phyloP scores from a whole-genome alignment of 2,113 vertebrate species.

The Leucopsar rothschildi region DNA sequence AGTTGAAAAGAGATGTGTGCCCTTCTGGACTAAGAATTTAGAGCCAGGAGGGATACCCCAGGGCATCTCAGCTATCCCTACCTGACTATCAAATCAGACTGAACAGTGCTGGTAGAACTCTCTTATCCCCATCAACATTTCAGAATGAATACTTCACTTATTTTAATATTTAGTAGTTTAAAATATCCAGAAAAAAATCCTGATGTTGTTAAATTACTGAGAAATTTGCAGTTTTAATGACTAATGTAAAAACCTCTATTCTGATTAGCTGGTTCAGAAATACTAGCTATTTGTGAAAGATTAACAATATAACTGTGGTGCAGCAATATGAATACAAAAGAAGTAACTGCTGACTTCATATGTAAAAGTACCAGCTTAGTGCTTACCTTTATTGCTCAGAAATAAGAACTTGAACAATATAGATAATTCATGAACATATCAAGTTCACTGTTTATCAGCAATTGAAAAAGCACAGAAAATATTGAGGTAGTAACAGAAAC shows the following conservation, averaged over 20 bases:
- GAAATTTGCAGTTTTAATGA: neutral
- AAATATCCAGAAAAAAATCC: neutral
- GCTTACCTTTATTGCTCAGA: neutral
- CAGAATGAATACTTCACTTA: neutral
- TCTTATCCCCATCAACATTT: neutral
- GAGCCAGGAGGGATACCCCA: neutral
- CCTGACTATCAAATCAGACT: neutral
- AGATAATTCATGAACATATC: neutral
- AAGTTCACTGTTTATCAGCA: neutral
- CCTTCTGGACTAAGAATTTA: neutral
- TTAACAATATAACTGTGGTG: neutral
- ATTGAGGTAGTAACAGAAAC: neutral
- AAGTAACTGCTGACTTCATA: neutral
- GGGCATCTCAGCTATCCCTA: neutral
- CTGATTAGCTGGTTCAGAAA: neutral
- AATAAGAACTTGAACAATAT: neutral
- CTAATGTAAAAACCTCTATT: neutral
- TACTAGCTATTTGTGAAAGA: neutral
- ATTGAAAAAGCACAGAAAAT: neutral
- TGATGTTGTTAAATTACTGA: neutral
- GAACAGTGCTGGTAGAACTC: neutral
- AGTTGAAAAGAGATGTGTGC: neutral
- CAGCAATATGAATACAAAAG: neutral
- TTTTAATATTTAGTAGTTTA: neutral
- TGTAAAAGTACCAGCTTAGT: neutral